A percentile compares a stretch with the other conserved stretches of the same genome.
Evolutionary conservation across 2,113 vertebrate species (phyloP).

Genomic region (Sylvietta virens): DNA sequence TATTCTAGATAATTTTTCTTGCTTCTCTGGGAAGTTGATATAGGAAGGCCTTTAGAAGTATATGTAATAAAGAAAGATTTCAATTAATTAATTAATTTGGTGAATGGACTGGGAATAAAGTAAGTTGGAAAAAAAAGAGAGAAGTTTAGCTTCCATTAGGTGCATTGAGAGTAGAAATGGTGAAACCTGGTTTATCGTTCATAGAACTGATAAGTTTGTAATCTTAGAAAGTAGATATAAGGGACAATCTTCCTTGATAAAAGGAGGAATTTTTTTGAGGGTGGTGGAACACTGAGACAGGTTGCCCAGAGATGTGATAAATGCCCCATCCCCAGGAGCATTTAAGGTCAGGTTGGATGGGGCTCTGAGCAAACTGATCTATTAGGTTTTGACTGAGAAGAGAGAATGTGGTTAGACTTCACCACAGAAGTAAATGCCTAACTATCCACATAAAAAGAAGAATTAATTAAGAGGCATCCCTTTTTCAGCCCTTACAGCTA

Average conservation of each 20-base stretch:
- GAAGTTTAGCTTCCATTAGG: neutral
- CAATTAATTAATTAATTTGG: neutral
- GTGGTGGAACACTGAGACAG: neutral
- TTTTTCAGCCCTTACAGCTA: neutral
- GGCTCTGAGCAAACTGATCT: neutral
- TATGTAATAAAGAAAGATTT: neutral
- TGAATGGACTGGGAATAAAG: neutral
- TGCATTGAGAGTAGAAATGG: neutral
- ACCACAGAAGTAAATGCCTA: neutral
- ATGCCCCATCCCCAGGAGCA: neutral
- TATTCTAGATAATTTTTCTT: neutral
- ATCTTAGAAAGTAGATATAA: neutral
- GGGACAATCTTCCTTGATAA: neutral
- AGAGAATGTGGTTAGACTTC: neutral
- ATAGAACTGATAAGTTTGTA: neutral
- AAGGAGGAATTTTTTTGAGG: neutral
- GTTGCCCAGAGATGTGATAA: neutral
- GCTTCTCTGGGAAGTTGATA: neutral
- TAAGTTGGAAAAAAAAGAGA: neutral
- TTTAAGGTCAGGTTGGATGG: no score
- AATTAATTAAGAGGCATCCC: neutral
- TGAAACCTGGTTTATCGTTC: neutral
- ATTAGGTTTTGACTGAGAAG: neutral
- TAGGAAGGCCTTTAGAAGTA: neutral
- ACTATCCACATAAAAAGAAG: neutral